Conservation (phyloP, 2,797 vertebrate species). For the Eulemur albifrons region DNA sequence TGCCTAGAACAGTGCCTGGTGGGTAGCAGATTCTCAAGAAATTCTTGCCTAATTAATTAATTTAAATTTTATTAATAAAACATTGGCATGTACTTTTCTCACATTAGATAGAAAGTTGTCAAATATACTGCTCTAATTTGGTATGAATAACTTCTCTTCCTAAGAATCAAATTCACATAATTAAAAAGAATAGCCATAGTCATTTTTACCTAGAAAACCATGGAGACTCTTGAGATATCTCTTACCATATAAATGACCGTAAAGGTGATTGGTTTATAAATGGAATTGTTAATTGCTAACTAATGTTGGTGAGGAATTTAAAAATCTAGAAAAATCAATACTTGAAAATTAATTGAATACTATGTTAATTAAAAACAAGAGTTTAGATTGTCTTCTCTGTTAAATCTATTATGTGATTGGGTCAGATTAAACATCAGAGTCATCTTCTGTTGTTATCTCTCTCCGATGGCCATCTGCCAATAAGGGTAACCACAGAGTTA, state of each 20-base stretch:
- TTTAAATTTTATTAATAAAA: constrained; percentile 16
- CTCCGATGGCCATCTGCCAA: background rate
- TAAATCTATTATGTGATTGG: background rate
- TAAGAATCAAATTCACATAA: constrained; percentile 13
- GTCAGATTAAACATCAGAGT: background rate
- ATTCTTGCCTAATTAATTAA: background rate
- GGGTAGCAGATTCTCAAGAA: background rate
- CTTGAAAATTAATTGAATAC: background rate
- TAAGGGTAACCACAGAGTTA: constrained; percentile 5
- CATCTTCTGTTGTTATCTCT: background rate
- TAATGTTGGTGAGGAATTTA: background rate
- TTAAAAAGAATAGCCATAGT: background rate
- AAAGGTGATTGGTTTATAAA: background rate
- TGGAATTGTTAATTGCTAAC: background rate
- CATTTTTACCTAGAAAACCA: constrained; percentile 27
- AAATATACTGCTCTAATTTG: background rate
- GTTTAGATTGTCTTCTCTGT: background rate
- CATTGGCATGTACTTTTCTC: background rate
- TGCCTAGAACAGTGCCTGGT: background rate
- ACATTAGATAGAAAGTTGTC: background rate
- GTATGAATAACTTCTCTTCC: constrained; percentile 11
- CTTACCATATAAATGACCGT: background rate
- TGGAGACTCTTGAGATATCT: background rate
- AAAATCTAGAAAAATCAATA: background rate
- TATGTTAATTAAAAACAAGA: background rate